Evolutionary conservation across 2,113 vertebrate species (phyloP).

Genomic region (Platysteira castanea): DNA sequence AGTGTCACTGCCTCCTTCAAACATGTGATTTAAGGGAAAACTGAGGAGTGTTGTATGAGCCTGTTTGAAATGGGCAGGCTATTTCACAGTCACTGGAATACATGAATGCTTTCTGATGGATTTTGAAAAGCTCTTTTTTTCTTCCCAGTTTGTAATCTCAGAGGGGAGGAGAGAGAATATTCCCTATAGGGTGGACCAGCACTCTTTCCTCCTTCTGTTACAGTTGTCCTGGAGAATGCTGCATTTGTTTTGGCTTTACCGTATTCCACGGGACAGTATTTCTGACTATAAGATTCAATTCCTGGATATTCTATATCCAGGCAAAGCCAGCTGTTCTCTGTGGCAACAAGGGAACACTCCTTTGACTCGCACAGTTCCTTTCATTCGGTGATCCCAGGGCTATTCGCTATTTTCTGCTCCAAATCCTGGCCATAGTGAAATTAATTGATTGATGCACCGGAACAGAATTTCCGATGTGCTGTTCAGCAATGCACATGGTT

Average conservation of each 20-base stretch:
- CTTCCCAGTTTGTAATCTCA: neutral
- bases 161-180: neutral
- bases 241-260: neutral
- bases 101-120: neutral
- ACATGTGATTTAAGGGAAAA: neutral
- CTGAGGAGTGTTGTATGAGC: neutral
- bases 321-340: neutral
- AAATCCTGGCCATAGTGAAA: neutral
- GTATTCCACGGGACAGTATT: neutral
- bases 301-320: neutral
- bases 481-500: fast-evolving
- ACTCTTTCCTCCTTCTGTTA: neutral
- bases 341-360: neutral
- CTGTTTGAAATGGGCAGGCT: neutral
- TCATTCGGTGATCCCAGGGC: neutral
- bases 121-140: neutral
- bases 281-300: neutral
- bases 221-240: neutral
- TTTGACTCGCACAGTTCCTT: neutral
- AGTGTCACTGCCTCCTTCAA: neutral
- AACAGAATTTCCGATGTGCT: neutral
- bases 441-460: neutral
- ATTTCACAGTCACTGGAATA: neutral
- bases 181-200: neutral
- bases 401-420: neutral